Conservation (phyloP, 2,113 vertebrate species). For the Hydropotes inermis region DNA sequence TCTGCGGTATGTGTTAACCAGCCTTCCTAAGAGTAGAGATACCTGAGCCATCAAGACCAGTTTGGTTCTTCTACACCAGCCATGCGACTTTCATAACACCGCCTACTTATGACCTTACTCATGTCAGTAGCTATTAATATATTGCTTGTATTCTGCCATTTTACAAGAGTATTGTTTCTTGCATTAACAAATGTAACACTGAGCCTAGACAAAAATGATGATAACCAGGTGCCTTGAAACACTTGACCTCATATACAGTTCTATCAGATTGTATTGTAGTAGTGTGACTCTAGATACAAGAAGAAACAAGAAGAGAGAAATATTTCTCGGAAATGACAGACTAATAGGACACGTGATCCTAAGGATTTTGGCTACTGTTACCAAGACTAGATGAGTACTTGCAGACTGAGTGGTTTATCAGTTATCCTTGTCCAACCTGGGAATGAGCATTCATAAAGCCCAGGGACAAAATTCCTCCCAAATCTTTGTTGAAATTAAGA, state of each 20-base stretch:
- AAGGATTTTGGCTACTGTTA: neutral
- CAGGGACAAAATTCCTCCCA: neutral
- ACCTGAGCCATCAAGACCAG: neutral
- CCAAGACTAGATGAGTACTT: neutral
- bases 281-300: neutral
- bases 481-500: neutral
- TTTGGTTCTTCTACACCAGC: neutral
- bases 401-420: neutral
- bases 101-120: neutral
- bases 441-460: neutral
- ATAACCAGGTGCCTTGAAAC: neutral
- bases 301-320: neutral
- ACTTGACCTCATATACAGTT: neutral
- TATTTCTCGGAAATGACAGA: neutral
- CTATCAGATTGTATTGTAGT: neutral
- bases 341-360: neutral
- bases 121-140: neutral
- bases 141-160: neutral
- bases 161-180: neutral
- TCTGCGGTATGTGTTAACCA: neutral
- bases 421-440: neutral
- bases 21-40: neutral
- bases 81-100: neutral
- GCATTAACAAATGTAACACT: neutral
- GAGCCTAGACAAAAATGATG: neutral